Percentiles rank a stretch among this genome's conserved stretches.
These are phyloP conservation scores for Myiozetetes cayanensis DNA, from an alignment of 2,113 vertebrate genomes.

Conservation along the genomic window DNA sequence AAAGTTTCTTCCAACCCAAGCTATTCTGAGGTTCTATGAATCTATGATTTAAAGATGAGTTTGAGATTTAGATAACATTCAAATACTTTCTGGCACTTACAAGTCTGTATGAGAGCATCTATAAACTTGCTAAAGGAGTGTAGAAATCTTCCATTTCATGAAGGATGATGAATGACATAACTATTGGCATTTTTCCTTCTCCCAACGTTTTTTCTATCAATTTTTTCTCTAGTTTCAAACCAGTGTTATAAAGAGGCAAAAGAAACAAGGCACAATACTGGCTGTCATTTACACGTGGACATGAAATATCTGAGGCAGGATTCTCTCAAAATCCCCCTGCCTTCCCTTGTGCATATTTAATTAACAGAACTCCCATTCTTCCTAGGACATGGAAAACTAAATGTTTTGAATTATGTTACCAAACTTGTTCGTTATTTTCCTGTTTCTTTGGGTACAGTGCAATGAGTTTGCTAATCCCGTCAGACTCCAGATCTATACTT, in stretches of 20 bases:
- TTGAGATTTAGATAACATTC: neutral
- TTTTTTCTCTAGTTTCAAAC: neutral
- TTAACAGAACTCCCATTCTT: neutral
- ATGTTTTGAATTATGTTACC: neutral
- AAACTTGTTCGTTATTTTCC: neutral
- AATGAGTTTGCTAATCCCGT: neutral
- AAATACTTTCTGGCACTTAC: neutral
- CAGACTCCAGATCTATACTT: neutral
- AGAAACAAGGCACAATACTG: neutral
- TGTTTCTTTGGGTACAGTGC: neutral
- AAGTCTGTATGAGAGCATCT: neutral
- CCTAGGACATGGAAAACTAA: neutral
- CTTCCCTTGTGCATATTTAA: neutral
- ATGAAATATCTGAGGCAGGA: neutral
- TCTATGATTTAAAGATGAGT: neutral
- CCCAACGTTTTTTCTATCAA: neutral
- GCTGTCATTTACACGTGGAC: neutral
- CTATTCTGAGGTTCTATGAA: neutral
- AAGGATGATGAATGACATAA: neutral
- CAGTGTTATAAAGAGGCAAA: neutral
- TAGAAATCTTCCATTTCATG: neutral
- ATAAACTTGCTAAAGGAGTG: neutral
- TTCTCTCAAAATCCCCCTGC: neutral
- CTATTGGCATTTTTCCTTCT: neutral
- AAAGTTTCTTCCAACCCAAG: neutral